Conservation (phyloP, 2,888 invertebrate species). For the Heliconius ethilla region DNA sequence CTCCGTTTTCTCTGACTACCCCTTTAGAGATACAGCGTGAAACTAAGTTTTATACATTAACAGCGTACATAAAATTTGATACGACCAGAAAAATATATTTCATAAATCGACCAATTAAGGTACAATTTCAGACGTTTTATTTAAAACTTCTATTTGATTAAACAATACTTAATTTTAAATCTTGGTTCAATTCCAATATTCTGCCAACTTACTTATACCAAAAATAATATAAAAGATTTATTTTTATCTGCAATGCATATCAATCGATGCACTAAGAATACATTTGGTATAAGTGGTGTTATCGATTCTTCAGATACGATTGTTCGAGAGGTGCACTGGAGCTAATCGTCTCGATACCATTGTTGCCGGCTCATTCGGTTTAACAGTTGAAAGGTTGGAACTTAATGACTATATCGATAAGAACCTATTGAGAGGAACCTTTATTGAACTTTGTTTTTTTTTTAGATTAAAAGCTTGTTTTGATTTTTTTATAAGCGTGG, state of each 20-base stretch:
- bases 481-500: not conserved
- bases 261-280: conserved; percentile 27
- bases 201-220: too few species aligned
- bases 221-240: too few species aligned
- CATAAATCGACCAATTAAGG: too few species aligned
- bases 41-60: too few species aligned
- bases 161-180: too few species aligned
- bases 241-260: conserved; percentile 6
- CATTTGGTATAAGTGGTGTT: conserved; percentile 33
- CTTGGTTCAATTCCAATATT: too few species aligned
- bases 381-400: conserved; percentile 39
- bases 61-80: too few species aligned
- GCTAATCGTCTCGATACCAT: conserved; percentile 40
- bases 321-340: conserved; percentile 36
- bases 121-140: too few species aligned
- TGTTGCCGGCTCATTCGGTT: conserved; percentile 41
- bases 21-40: too few species aligned
- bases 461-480: conserved; percentile 1
- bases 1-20: too few species aligned
- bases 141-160: too few species aligned
- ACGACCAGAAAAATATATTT: too few species aligned
- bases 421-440: conserved; percentile 26
- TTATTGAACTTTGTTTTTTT: conserved; percentile 20
- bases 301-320: conserved; percentile 36
- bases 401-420: conserved; percentile 36